Conservation (phyloP, 2,113 vertebrate species). For the Rhodinocichla rosea region DNA sequence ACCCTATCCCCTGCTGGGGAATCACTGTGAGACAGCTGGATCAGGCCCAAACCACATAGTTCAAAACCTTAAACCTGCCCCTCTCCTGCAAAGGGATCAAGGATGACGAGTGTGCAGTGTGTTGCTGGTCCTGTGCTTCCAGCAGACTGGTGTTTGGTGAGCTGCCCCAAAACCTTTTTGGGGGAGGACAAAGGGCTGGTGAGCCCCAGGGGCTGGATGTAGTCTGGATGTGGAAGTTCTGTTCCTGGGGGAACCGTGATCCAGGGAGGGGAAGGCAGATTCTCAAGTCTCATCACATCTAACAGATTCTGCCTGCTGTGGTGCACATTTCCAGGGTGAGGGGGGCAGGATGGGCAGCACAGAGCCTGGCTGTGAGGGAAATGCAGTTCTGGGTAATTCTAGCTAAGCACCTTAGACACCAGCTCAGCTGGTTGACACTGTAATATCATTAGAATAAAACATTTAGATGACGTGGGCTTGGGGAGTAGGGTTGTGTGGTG, state of each 20-base stretch:
- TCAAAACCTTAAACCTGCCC: neutral
- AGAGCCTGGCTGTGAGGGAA: neutral
- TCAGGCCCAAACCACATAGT: neutral
- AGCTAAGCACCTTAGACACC: constrained; percentile 3
- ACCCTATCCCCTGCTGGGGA: neutral
- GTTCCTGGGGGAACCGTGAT: neutral
- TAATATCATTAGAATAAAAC: constrained; percentile 47
- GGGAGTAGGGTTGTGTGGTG: neutral
- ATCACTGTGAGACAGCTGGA: neutral
- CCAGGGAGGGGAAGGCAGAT: neutral
- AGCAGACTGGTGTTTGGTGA: neutral
- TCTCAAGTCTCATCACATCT: neutral
- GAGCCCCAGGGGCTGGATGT: neutral
- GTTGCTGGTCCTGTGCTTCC: neutral
- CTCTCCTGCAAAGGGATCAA: neutral
- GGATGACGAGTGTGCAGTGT: neutral
- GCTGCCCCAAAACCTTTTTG: neutral
- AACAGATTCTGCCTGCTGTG: neutral
- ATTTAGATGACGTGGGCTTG: neutral
- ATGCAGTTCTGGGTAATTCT: constrained; percentile 23
- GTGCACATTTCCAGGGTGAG: neutral
- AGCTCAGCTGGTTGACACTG: neutral
- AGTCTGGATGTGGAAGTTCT: neutral
- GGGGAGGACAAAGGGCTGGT: neutral
- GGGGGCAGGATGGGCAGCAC: neutral